Conservation (phyloP, 2,113 vertebrate species). For the Alexandromys fortis region DNA sequence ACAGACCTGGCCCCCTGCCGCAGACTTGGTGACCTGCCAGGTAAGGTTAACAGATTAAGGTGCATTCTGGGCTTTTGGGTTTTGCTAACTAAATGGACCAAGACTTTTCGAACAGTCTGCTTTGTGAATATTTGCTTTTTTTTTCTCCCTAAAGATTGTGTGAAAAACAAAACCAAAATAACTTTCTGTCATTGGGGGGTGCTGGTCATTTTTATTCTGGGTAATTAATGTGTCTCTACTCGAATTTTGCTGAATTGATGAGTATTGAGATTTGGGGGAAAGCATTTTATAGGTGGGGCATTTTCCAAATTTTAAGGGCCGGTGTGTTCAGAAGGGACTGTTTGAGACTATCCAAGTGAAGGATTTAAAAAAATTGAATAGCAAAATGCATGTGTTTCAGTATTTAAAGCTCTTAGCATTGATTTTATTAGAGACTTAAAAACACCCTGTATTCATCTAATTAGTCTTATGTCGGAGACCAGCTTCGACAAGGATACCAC, state of each 20-base stretch:
- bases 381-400: slow-evolving; percentile 26
- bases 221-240: not conserved
- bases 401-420: slow-evolving; percentile 24
- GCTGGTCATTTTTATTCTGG: not conserved
- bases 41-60: slow-evolving; percentile 19
- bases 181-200: not conserved
- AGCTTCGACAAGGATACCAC: too few relatives aligned
- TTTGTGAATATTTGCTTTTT: slow-evolving; percentile 24
- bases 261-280: slow-evolving; percentile 39
- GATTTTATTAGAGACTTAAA: slow-evolving; percentile 48
- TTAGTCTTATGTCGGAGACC: too few relatives aligned
- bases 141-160: not conserved
- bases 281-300: not conserved
- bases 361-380: not conserved
- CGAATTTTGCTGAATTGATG: not conserved
- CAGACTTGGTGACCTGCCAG: slow-evolving; percentile 46
- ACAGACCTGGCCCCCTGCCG: not conserved
- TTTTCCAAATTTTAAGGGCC: slow-evolving; percentile 5
- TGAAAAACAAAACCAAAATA: not conserved
- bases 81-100: slow-evolving; percentile 11
- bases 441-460: not conserved
- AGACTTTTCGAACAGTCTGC: slow-evolving; percentile 41
- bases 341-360: not conserved
- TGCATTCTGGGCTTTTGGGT: slow-evolving; percentile 12
- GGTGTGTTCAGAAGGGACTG: slow-evolving; percentile 42